Conservation (phyloP, 2,113 vertebrate genomes). For the Mustela nigripes region DNA sequence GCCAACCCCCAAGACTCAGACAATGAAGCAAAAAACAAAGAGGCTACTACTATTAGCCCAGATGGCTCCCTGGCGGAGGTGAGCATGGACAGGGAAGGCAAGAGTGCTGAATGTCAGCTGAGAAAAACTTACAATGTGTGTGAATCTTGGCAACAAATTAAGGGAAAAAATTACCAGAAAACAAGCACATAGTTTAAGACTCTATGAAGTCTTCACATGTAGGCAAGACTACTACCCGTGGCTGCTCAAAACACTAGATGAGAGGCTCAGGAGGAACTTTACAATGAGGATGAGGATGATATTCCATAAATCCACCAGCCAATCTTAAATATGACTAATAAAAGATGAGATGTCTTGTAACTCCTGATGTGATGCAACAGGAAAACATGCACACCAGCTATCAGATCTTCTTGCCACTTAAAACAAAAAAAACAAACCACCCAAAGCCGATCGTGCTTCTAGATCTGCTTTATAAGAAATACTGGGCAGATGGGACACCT, state of each 20-base stretch:
- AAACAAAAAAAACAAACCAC: background rate
- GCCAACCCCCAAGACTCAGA: background rate
- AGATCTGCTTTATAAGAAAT: background rate
- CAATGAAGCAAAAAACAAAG: no score
- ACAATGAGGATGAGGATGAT: background rate
- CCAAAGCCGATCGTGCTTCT: background rate
- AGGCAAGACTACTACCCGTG: background rate
- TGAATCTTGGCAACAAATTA: background rate
- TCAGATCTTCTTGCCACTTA: background rate
- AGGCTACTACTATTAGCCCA: background rate
- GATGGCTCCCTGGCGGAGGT: background rate
- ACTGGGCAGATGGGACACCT: accelerated
- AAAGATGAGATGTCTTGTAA: background rate
- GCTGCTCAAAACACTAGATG: background rate
- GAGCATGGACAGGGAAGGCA: background rate
- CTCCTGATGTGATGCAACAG: background rate
- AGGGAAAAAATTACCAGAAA: background rate
- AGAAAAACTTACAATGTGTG: background rate
- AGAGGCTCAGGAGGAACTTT: background rate
- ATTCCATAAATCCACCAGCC: background rate
- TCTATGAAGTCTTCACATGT: background rate
- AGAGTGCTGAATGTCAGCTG: accelerated
- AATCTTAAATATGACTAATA: background rate
- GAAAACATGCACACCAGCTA: background rate
- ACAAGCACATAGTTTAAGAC: background rate